phyloP scores from a whole-genome alignment of 2,797 vertebrate genomes.

The Meriones psammophilus region DNA sequence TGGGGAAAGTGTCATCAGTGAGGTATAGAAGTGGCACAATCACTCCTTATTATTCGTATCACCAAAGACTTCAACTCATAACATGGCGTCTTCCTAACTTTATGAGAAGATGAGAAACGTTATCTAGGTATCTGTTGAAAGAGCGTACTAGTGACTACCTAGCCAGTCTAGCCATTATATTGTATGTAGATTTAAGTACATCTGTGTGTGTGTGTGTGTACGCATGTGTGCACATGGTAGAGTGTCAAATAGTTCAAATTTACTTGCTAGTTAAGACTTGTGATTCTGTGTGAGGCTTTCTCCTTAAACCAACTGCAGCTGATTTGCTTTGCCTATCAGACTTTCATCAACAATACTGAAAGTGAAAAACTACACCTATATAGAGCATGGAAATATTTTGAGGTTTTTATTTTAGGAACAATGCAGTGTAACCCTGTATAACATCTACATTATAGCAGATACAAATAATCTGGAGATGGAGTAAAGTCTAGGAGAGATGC shows the following conservation, averaged over 20 bases:
- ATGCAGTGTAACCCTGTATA: background rate
- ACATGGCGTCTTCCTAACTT: background rate
- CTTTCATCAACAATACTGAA: background rate
- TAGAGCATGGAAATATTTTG: background rate
- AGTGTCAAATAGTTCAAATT: background rate
- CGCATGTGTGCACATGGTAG: too few relatives aligned
- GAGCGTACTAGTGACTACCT: background rate
- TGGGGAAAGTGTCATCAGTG: background rate
- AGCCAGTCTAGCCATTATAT: background rate
- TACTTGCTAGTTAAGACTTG: background rate
- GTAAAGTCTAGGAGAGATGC: background rate
- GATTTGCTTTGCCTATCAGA: background rate
- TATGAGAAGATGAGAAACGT: background rate
- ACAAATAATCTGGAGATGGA: background rate
- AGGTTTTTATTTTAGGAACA: background rate
- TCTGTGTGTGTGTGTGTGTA: background rate
- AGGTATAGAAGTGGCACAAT: background rate
- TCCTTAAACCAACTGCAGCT: background rate
- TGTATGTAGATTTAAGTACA: background rate
- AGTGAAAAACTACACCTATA: background rate
- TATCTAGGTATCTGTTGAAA: background rate
- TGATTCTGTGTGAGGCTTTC: slow-evolving; percentile 28
- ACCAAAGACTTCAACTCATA: background rate
- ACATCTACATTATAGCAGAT: background rate
- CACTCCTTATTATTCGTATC: background rate